Evolutionary conservation across 2,797 vertebrate genomes (phyloP).

Genomic region (Chelon labrosus): DNA sequence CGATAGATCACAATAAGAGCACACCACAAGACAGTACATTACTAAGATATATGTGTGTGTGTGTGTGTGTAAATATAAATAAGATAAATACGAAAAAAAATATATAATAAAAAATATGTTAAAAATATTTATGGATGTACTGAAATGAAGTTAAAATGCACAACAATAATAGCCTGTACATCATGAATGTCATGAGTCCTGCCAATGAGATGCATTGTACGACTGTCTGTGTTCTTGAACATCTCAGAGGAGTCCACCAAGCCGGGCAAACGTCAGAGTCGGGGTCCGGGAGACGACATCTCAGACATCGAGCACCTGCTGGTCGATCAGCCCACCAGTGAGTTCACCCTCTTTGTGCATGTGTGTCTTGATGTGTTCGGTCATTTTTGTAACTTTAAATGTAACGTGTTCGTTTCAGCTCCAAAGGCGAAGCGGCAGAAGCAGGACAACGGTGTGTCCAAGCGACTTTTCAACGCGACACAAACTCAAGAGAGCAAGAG

Average conservation of each 20-base stretch:
- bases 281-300: slow-evolving; percentile 36
- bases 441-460: slow-evolving; percentile 85
- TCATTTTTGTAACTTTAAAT: neutral
- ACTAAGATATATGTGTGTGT: too few relatives aligned
- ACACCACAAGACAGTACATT: too few relatives aligned
- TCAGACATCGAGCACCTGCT: slow-evolving; percentile 65
- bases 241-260: slow-evolving; percentile 39
- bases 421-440: slow-evolving; percentile 83
- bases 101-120: too few relatives aligned
- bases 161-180: too few relatives aligned
- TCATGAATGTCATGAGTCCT: too few relatives aligned
- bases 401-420: slow-evolving; percentile 69
- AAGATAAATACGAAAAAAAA: too few relatives aligned
- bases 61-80: too few relatives aligned
- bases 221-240: neutral
- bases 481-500: slow-evolving; percentile 56
- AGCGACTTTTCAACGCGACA: slow-evolving; percentile 85
- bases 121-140: too few relatives aligned
- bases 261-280: slow-evolving; percentile 35
- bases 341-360: slow-evolving; percentile 47
- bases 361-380: neutral
- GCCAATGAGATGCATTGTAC: too few relatives aligned
- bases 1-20: too few relatives aligned
- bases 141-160: too few relatives aligned
- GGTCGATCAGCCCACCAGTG: slow-evolving; percentile 68